phyloP scores from a whole-genome alignment of 2,888 invertebrate genomes.

The Lepidocyrtoides sp. region DNA sequence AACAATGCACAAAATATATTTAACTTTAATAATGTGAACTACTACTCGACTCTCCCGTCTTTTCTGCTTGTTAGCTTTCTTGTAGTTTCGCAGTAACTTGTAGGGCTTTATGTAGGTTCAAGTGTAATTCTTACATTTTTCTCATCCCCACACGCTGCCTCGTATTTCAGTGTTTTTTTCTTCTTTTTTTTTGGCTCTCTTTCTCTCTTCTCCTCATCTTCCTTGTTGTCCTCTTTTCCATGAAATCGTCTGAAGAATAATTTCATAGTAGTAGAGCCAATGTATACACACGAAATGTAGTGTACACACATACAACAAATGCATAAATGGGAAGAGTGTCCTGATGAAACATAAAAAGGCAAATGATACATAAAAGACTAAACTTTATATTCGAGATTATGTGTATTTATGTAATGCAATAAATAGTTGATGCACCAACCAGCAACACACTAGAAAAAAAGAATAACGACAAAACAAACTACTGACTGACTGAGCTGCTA shows the following conservation, averaged over 20 bases:
- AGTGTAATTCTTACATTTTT: conserved; percentile 51
- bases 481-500: not conserved
- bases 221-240: conserved; percentile 22
- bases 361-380: conserved; percentile 34
- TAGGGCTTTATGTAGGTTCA: not conserved
- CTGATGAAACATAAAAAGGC: conserved; percentile 16
- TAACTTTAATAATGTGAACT: not conserved
- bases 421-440: conserved; percentile 30
- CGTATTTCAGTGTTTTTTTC: conserved; percentile 2
- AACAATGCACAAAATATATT: not conserved
- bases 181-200: not conserved
- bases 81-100: not conserved
- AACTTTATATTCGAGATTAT: conserved; percentile 50
- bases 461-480: not conserved
- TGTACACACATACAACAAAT: not conserved
- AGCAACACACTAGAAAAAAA: not conserved
- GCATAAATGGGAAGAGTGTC: not conserved
- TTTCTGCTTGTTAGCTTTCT: conserved; percentile 15
- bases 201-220: not conserved
- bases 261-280: conserved; percentile 4
- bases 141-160: conserved; percentile 30
- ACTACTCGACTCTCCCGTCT: not conserved
- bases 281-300: not conserved
- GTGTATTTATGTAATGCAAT: conserved; percentile 49
- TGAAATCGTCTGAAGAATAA: conserved; percentile 47